Evolutionary conservation across 2,113 vertebrate species (phyloP), one percentile per base, ranked within the genome.

Genomic region (Paracanthobrama guichenoti): DNA sequence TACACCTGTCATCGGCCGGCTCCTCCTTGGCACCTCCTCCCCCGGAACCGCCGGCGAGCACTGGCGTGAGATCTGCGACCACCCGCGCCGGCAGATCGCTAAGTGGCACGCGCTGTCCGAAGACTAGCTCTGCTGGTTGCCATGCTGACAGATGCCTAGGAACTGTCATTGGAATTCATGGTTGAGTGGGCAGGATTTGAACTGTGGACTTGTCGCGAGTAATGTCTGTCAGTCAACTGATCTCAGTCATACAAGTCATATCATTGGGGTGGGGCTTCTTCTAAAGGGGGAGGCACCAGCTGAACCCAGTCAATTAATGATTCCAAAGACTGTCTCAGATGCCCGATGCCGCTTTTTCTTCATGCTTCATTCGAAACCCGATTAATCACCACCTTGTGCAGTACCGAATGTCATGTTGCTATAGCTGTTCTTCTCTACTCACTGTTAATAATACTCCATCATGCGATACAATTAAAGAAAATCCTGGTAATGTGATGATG

Each of bases 51-150:
- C 95, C 0, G 97, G 98, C 4, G 97, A 99, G 87, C 98, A 99
- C 91, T 99, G 98, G 98, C 96, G 97, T 66, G 98, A 99, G 92
- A 99, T 99, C 85, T 97, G 97, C 59, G 97, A 99, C 90, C 97
- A 97, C 77, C 98, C 98, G 13, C 96, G 98, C 88, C 96, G 98
- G 90, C 98, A 99, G 89, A 99, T 99, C 71, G 98, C 98, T 85
- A 99, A 99, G 90, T 99, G 98, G 98, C 98, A 99, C 16, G 93
- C 91, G 88, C 89, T 99, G 86, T 95, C 95, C 16, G 97, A 98
- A 88, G 97, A 96, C 89, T 99, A 98, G 91, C 53, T 73, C 44
- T 67, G 62, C 35, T 44, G 28, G 28, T 67, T 20, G 11, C 79
- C 66, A 85, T 59, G 75, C 24, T 46, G 26, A 66, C 53, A 64